Evolutionary conservation across 2,888 invertebrate genomes (phyloP).

Genomic region (Gasteruption jaculator): DNA sequence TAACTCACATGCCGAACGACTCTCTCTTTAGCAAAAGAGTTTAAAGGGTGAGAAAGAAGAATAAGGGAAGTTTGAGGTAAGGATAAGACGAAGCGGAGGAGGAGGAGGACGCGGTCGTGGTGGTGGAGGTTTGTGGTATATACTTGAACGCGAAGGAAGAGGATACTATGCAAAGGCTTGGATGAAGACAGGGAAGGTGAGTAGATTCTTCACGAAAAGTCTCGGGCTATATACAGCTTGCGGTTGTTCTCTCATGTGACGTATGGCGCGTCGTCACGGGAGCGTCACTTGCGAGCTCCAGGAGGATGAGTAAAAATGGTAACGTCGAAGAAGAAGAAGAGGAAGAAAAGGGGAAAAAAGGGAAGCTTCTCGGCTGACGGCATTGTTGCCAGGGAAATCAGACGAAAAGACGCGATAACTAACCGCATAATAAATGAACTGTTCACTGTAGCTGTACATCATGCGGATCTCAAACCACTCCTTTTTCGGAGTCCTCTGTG

Average conservation of each 20-base stretch:
- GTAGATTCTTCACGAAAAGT: constrained; percentile 21
- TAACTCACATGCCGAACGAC: constrained; percentile 24
- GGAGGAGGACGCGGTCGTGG: constrained; percentile 2
- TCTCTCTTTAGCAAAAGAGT: constrained; percentile 11
- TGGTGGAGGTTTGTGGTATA: too few species aligned
- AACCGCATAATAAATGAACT: constrained; percentile 54
- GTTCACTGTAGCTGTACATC: constrained; percentile 50
- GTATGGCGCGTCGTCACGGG: constrained; percentile 41
- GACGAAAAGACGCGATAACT: constrained; percentile 53
- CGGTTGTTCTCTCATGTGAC: constrained; percentile 37
- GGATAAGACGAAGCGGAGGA: too few species aligned
- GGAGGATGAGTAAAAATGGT: constrained; percentile 27
- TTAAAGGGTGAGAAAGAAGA: constrained; percentile 1
- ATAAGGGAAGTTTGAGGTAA: too few species aligned
- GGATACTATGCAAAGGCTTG: constrained; percentile 16
- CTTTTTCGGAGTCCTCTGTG: too few species aligned
- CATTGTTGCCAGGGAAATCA: constrained; percentile 54
- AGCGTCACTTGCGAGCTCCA: constrained; percentile 35
- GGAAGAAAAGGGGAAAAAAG: constrained; percentile 16
- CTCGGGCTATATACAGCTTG: too few species aligned
- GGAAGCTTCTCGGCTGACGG: constrained; percentile 30
- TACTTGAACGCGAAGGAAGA: too few species aligned
- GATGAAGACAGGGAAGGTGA: constrained; percentile 16
- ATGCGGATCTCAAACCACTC: too few species aligned
- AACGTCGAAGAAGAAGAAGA: constrained; percentile 9